A percentile compares a stretch with the other conserved stretches of the same genome.
Conservation (phyloP, 2,113 vertebrate genomes). For the Casuarius casuarius region DNA sequence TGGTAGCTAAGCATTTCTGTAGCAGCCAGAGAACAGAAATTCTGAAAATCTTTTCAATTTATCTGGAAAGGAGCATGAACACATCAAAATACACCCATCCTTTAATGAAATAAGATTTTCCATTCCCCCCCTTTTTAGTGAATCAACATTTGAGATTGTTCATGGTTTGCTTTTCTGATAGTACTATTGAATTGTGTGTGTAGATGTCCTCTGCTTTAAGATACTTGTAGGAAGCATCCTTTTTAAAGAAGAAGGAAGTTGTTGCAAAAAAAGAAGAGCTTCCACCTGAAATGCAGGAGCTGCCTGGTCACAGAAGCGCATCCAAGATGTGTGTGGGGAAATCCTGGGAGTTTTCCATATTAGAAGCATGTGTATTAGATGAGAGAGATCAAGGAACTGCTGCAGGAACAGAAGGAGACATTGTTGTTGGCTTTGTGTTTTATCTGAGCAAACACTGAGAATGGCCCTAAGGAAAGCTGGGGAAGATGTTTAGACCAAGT, state of each 20-base stretch:
- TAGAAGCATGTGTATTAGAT: not conserved
- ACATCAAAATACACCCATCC: not conserved
- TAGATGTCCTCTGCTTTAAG: not conserved
- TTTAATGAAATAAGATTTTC: not conserved
- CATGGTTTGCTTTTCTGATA: not conserved
- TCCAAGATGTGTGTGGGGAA: not conserved
- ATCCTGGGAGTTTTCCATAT: not conserved
- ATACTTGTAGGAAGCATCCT: not conserved
- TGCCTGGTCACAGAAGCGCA: not conserved
- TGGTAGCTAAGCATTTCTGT: not conserved
- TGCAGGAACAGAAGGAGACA: not conserved
- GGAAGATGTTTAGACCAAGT: not conserved
- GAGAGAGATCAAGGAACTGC: not conserved
- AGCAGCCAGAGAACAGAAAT: not conserved
- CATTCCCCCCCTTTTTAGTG: not conserved
- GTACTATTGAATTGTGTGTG: not conserved
- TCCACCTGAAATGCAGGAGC: not conserved
- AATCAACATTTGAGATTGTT: not conserved
- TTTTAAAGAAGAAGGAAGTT: not conserved
- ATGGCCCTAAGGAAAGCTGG: not conserved
- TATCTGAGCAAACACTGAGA: not conserved
- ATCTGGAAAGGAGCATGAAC: not conserved
- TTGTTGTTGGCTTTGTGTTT: not conserved
- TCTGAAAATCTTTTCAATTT: not conserved
- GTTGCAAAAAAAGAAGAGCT: not conserved